phyloP scores from a whole-genome alignment of 2,113 vertebrate genomes.

The Macroglossus sobrinus region DNA sequence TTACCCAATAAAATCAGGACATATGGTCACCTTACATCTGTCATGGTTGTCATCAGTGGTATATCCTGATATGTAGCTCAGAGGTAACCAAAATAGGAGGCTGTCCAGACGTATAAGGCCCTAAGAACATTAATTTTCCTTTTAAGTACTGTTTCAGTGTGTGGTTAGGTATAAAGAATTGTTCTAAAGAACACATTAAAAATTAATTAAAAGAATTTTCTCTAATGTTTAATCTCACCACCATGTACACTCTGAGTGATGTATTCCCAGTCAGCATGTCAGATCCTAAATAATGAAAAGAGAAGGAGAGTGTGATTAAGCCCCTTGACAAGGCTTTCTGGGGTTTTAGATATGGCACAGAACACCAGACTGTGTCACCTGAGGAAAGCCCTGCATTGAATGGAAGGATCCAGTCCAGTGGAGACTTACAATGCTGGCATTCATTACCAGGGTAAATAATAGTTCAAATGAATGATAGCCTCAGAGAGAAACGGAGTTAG shows the following conservation, averaged over 20 bases:
- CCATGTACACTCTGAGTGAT: slow-evolving; percentile 52
- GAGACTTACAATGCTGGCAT: neutral
- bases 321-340: neutral
- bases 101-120: neutral
- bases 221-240: slow-evolving; percentile 67
- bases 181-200: slow-evolving; percentile 61
- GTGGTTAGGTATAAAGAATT: slow-evolving; percentile 51
- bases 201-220: slow-evolving; percentile 62
- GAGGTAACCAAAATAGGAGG: neutral
- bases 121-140: slow-evolving; percentile 37
- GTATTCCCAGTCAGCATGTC: slow-evolving; percentile 50
- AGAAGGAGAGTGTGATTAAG: neutral
- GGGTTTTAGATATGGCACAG: neutral
- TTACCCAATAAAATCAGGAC: neutral
- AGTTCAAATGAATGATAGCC: neutral
- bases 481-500: neutral
- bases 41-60: neutral
- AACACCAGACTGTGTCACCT: neutral
- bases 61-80: neutral
- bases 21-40: neutral
- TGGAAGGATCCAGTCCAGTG: neutral
- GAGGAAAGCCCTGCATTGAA: neutral
- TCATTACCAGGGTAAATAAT: neutral
- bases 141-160: slow-evolving; percentile 44
- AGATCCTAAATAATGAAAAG: slow-evolving; percentile 54